A percentile compares a stretch with the other conserved stretches of the same genome.
Conservation (phyloP, 2,113 vertebrate genomes). For the Scophthalmus maximus region DNA sequence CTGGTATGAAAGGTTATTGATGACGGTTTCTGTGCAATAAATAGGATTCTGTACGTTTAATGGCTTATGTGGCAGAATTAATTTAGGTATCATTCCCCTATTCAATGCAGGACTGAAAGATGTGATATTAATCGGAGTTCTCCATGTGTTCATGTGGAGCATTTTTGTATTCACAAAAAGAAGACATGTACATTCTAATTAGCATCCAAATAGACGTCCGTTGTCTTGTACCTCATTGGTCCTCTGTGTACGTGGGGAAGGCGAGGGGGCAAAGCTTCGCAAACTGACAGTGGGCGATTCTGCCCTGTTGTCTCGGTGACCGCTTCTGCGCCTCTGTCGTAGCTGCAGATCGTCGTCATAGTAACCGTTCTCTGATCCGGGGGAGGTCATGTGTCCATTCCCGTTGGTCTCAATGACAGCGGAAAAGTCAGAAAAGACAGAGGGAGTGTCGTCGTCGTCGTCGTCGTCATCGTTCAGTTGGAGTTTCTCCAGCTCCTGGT, state of each 20-base stretch:
- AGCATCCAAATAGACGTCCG: not conserved
- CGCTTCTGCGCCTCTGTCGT: constrained; percentile 68
- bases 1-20: too few species aligned
- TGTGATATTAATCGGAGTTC: not conserved
- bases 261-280: constrained; percentile 69
- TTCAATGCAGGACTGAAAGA: not conserved
- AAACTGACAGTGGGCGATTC: constrained; percentile 70
- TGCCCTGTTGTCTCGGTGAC: constrained; percentile 67
- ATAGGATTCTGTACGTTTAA: too few species aligned
- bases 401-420: constrained; percentile 70
- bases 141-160: not conserved
- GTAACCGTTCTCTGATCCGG: constrained; percentile 77
- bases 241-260: constrained; percentile 69
- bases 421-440: constrained; percentile 87
- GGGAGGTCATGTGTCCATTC: constrained; percentile 58
- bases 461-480: constrained; percentile 82
- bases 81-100: not conserved
- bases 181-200: not conserved
- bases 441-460: constrained; percentile 75
- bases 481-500: constrained; percentile 93
- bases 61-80: not conserved
- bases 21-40: too few species aligned
- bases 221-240: constrained; percentile 71
- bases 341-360: constrained; percentile 81
- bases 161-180: not conserved